Evolutionary conservation across 2,797 vertebrate species (phyloP).

Genomic region (Sebastes trivittatus): DNA sequence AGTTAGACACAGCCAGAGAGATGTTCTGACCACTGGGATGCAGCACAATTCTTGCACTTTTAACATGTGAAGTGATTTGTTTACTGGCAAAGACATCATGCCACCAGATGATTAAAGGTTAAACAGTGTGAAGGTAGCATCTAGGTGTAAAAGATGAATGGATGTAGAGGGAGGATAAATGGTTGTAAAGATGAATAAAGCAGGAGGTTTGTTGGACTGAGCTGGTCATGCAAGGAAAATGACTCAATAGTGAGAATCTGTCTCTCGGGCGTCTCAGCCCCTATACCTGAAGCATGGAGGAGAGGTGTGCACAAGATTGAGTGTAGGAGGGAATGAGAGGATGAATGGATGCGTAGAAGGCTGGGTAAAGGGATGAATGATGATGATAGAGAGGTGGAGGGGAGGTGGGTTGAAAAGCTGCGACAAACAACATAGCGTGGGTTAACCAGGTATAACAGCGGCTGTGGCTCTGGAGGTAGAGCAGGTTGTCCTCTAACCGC

Average conservation of each 20-base stretch:
- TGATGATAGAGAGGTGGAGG: not conserved
- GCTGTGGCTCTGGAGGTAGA: not conserved
- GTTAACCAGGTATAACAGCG: not conserved
- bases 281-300: not conserved
- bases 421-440: not conserved
- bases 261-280: not conserved
- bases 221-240: constrained; percentile 1
- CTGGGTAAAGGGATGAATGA: constrained; percentile 4
- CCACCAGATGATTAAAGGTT: constrained; percentile 11
- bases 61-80: constrained; percentile 11
- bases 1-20: not conserved
- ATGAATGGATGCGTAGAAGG: not conserved
- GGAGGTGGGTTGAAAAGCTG: not conserved
- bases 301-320: not conserved
- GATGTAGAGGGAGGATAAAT: not conserved
- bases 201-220: not conserved
- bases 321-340: not conserved
- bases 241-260: not conserved
- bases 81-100: not conserved
- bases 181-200: not conserved
- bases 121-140: not conserved
- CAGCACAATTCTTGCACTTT: not conserved
- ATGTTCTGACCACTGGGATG: not conserved
- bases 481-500: not conserved
- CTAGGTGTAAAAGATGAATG: not conserved